Conservation (phyloP, 2,797 vertebrate species). For the Aldrovandia affinis region DNA sequence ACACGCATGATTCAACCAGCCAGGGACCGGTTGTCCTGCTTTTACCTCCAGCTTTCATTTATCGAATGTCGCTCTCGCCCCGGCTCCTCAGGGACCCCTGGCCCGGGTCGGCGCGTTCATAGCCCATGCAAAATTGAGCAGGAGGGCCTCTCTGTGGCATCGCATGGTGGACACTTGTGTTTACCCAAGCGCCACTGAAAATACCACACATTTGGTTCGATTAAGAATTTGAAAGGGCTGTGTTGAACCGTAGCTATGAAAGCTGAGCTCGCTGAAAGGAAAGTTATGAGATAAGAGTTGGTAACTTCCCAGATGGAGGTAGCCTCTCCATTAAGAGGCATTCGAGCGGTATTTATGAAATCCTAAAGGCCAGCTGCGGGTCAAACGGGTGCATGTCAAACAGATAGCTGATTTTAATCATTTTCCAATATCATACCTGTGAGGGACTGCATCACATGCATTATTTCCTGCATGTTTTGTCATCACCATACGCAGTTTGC, state of each 20-base stretch:
- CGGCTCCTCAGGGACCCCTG: not conserved
- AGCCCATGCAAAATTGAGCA: conserved; percentile 13
- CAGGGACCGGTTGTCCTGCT: conserved; percentile 3
- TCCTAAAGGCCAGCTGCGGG: not conserved
- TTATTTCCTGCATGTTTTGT: not conserved
- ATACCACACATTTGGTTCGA: not conserved
- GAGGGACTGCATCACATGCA: not conserved
- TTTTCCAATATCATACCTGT: not conserved
- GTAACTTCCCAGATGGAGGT: not conserved
- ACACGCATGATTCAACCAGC: conserved; percentile 1
- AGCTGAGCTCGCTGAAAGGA: conserved; percentile 1
- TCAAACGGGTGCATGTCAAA: not conserved
- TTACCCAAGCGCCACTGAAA: conserved; percentile 12
- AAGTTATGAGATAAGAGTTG: conserved; percentile 19
- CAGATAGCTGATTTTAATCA: conserved; percentile 15
- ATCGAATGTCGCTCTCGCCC: not conserved
- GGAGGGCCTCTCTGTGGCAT: not conserved
- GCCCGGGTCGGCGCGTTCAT: not conserved
- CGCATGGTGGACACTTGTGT: not conserved
- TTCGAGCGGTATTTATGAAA: not conserved
- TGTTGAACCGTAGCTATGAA: conserved; percentile 20
- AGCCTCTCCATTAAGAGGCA: not conserved
- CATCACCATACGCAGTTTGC: not conserved
- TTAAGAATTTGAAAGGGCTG: not conserved
- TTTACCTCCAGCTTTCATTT: conserved; percentile 16